Percentiles rank a stretch among this genome's conserved stretches.
Conservation (phyloP, 1,140 invertebrate genomes). For the Drosophila ficusphila region DNA sequence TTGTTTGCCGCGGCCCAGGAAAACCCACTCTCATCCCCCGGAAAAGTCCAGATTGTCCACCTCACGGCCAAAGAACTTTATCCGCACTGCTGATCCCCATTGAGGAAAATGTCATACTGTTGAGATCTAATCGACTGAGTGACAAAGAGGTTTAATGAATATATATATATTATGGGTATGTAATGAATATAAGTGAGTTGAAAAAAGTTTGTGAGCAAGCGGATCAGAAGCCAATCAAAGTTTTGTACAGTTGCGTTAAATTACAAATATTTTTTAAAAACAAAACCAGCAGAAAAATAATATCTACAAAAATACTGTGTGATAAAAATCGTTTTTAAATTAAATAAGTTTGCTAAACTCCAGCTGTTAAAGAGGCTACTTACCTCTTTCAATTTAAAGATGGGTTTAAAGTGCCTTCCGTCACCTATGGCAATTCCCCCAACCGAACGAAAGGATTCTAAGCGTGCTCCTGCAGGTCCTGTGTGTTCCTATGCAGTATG, state of each 20-base stretch:
- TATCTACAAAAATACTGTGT: no score
- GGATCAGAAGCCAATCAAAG: no score
- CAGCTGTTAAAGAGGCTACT: no score
- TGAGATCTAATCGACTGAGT: background rate
- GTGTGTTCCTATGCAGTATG: constrained; percentile 4
- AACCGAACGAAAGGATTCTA: background rate
- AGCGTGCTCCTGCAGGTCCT: background rate
- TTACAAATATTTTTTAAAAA: background rate
- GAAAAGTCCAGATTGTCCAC: constrained; percentile 6
- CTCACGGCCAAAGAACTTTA: background rate
- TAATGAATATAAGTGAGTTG: no score
- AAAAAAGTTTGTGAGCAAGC: no score
- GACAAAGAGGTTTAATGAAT: background rate
- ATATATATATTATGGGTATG: no score
- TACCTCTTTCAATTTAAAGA: no score
- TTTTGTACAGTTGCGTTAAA: background rate
- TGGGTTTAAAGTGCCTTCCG: no score
- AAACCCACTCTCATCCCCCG: background rate
- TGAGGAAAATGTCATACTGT: no score
- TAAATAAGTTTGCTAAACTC: no score
- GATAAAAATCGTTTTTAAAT: no score
- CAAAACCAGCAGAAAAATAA: no score
- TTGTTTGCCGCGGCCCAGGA: constrained; percentile 58
- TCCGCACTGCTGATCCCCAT: constrained; percentile 1
- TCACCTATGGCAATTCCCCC: background rate